A percentile compares a stretch with the other conserved stretches of the same genome.
phyloP scores from a whole-genome alignment of 2,888 invertebrate genomes.

The Drosophila histrio region DNA sequence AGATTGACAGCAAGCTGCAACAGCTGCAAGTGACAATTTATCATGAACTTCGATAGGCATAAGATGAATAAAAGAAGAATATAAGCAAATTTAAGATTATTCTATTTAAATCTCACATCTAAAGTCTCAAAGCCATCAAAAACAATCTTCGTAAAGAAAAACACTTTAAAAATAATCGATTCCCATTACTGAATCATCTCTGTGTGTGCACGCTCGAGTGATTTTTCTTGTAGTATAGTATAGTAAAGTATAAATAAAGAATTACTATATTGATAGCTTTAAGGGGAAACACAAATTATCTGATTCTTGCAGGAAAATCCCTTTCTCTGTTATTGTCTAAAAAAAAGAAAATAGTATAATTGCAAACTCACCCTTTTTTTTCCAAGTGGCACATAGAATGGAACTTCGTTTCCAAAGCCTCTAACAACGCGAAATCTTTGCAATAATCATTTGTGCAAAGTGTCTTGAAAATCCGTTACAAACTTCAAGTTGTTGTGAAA shows the following conservation, averaged over 20 bases:
- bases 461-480: conserved; percentile 53
- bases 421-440: conserved; percentile 17
- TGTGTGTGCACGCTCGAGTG: neutral
- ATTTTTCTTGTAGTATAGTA: too few relatives aligned
- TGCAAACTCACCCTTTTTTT: conserved; percentile 41
- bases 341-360: too few relatives aligned
- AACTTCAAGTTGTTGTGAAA: conserved; percentile 60
- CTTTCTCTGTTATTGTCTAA: neutral
- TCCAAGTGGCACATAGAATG: conserved; percentile 33
- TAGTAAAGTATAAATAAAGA: neutral
- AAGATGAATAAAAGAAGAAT: too few relatives aligned
- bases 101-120: neutral
- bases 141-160: neutral
- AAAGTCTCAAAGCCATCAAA: too few relatives aligned
- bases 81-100: neutral
- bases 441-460: conserved; percentile 44
- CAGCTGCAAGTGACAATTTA: neutral
- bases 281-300: neutral
- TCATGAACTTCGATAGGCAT: neutral
- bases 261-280: neutral
- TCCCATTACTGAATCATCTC: neutral
- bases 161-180: neutral
- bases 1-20: conserved; percentile 20
- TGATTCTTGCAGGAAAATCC: neutral
- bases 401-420: conserved; percentile 17